These are phyloP conservation scores for Chrysodeixis includens DNA, from an alignment of 2,888 invertebrate genomes.

Conservation along the genomic window DNA sequence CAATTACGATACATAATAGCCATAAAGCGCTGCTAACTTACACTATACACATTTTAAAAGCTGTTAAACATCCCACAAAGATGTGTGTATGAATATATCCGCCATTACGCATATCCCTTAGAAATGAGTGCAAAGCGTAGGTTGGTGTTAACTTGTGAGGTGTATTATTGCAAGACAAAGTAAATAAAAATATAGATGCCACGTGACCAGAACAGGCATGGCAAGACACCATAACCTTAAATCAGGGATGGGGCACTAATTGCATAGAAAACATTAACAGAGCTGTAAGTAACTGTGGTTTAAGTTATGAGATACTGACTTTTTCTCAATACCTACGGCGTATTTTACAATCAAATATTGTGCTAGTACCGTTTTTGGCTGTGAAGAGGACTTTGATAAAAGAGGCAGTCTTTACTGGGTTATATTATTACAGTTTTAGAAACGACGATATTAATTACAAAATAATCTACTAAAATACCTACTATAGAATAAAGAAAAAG, in stretches of 20 bases:
- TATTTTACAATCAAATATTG: not conserved
- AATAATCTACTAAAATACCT: too few relatives aligned
- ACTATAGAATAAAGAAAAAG: too few relatives aligned
- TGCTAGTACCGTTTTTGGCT: too few relatives aligned
- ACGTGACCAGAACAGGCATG: constrained; percentile 82
- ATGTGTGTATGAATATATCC: constrained; percentile 11
- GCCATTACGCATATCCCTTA: constrained; percentile 23
- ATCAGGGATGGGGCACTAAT: constrained; percentile 86
- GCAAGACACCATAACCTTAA: constrained; percentile 82
- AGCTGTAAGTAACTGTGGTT: constrained; percentile 57
- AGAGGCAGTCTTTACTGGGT: too few relatives aligned
- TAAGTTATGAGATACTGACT: constrained; percentile 57
- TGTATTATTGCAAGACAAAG: constrained; percentile 77
- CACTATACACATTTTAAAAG: constrained; percentile 25
- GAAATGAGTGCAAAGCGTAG: constrained; percentile 47
- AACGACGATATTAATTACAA: too few relatives aligned
- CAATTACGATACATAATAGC: not conserved
- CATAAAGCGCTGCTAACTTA: not conserved
- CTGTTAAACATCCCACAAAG: constrained; percentile 9
- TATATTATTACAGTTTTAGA: too few relatives aligned
- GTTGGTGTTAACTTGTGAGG: constrained; percentile 73
- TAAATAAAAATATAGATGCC: constrained; percentile 86
- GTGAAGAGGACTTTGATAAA: too few relatives aligned
- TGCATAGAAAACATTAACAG: constrained; percentile 86
- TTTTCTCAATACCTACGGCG: not conserved